Percentiles rank a stretch among this genome's conserved stretches.
These are phyloP conservation scores for Accipiter virgatus DNA, from an alignment of 2,113 vertebrate species.

Conservation along the genomic window DNA sequence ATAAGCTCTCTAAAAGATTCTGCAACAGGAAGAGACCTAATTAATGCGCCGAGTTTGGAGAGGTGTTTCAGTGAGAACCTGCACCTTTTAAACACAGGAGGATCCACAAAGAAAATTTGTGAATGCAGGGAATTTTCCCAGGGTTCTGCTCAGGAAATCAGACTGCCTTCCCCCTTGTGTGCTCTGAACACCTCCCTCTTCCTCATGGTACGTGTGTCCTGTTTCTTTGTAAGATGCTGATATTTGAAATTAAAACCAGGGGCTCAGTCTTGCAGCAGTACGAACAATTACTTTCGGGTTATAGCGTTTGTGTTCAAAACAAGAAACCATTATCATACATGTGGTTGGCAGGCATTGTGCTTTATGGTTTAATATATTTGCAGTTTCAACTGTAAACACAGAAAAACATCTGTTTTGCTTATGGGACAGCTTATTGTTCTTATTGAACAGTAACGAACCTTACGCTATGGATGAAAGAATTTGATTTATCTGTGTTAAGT, in stretches of 20 bases:
- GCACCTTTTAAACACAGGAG: neutral
- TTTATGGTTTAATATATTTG: constrained; percentile 36
- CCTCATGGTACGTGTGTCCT: neutral
- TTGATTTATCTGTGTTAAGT: constrained; percentile 35
- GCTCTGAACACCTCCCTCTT: neutral
- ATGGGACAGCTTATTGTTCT: constrained; percentile 25
- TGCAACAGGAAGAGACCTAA: neutral
- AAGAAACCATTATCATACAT: neutral
- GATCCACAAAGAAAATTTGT: neutral
- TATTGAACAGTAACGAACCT: constrained; percentile 21
- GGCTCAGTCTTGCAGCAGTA: neutral
- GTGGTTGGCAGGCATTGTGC: neutral
- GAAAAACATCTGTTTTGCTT: constrained; percentile 38
- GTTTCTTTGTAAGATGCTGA: neutral
- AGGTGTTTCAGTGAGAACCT: neutral
- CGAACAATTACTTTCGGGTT: neutral
- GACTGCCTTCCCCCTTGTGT: neutral
- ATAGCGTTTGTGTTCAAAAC: constrained; percentile 33
- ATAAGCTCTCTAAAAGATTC: neutral
- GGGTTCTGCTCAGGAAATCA: neutral
- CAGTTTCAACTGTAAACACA: neutral
- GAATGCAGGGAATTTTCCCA: neutral
- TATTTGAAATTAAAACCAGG: neutral
- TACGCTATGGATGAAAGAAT: constrained; percentile 11
- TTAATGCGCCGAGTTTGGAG: neutral